These are phyloP conservation scores for Gymnocheta viridis DNA, from an alignment of 2,888 invertebrate species.

Conservation along the genomic window DNA sequence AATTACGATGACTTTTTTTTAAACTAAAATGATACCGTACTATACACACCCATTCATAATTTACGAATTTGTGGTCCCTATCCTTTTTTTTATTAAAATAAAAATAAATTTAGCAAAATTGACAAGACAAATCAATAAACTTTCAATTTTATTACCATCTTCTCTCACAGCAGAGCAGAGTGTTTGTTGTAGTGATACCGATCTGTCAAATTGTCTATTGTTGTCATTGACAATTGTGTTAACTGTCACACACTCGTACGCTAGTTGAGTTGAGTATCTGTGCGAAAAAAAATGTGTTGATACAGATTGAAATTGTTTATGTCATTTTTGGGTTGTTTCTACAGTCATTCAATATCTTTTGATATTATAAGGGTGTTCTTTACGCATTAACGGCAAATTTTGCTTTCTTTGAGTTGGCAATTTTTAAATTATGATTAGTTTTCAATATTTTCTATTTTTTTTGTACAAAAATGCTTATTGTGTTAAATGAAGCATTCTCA, in stretches of 20 bases:
- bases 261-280: constrained; percentile 70
- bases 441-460: constrained; percentile 19
- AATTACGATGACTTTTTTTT: constrained; percentile 16
- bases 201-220: constrained; percentile 78
- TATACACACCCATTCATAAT: constrained; percentile 71
- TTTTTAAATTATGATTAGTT: constrained; percentile 56
- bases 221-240: constrained; percentile 75
- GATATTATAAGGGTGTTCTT: constrained; percentile 19
- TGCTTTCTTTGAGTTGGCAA: constrained; percentile 21
- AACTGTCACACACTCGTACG: constrained; percentile 65
- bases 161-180: not conserved
- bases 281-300: constrained; percentile 15
- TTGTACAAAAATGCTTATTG: not conserved
- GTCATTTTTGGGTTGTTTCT: constrained; percentile 73
- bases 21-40: constrained; percentile 48
- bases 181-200: constrained; percentile 64
- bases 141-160: constrained; percentile 78
- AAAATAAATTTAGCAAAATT: constrained; percentile 59
- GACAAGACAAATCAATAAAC: constrained; percentile 81
- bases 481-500: constrained; percentile 39
- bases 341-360: not conserved
- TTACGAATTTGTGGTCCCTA: constrained; percentile 48
- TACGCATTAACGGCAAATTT: not conserved
- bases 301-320: constrained; percentile 79
- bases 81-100: not conserved